Percentiles rank a stretch among this genome's conserved stretches.
Conservation (phyloP, 2,797 vertebrate species). For the Pseudomugil tenellus region DNA sequence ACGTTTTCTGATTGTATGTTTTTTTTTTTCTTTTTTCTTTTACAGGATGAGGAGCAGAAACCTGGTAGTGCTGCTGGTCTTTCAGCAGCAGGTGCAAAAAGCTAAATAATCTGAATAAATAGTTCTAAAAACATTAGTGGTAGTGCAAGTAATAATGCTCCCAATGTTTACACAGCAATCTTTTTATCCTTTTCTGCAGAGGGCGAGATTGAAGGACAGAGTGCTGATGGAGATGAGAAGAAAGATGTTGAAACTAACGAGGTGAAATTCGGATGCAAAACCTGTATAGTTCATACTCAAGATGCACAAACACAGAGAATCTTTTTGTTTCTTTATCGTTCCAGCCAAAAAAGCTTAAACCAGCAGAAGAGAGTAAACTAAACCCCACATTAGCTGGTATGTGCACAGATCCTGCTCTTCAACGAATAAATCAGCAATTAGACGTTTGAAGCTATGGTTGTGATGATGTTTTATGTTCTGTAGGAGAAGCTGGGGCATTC, state of each 20-base stretch:
- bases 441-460: not conserved
- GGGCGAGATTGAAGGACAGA: slow-evolving; percentile 14
- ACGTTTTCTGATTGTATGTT: too few relatives aligned
- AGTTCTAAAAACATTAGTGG: too few relatives aligned
- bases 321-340: not conserved
- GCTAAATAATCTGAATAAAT: not conserved
- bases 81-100: slow-evolving; percentile 45
- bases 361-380: not conserved
- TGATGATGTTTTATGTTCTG: slow-evolving; percentile 14
- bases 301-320: not conserved
- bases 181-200: slow-evolving; percentile 24
- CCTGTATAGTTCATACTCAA: not conserved
- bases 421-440: not conserved
- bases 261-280: slow-evolving; percentile 35
- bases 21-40: too few relatives aligned
- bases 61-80: not conserved
- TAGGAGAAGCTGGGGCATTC: slow-evolving; percentile 14
- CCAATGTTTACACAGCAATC: not conserved
- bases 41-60: too few relatives aligned
- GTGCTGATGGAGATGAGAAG: slow-evolving; percentile 28
- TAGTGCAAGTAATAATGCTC: not conserved
- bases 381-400: slow-evolving; percentile 29
- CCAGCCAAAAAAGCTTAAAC: slow-evolving; percentile 36
- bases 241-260: slow-evolving; percentile 30
- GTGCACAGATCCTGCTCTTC: not conserved